Evolutionary conservation across 2,113 vertebrate genomes (phyloP).

Genomic region (Eudyptes chrysolophus): DNA sequence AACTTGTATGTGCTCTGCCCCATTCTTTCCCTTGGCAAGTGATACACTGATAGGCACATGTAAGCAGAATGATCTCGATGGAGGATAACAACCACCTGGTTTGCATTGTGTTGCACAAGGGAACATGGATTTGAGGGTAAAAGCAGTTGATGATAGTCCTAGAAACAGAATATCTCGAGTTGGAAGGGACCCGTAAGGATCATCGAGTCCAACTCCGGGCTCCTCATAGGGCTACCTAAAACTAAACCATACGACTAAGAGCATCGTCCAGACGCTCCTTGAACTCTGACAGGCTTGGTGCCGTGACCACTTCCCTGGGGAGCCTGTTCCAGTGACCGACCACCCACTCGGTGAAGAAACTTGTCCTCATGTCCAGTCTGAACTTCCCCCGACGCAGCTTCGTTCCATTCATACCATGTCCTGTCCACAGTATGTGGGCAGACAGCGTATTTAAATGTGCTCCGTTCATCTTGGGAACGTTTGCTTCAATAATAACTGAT

Average conservation of each 20-base stretch:
- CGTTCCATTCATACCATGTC: neutral
- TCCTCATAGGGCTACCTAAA: neutral
- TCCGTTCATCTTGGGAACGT: neutral
- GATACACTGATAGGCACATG: neutral
- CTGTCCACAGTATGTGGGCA: neutral
- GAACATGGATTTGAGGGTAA: neutral
- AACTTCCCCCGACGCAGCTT: neutral
- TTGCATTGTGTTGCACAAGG: neutral
- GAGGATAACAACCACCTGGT: neutral
- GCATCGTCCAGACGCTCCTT: neutral
- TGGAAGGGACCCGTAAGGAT: neutral
- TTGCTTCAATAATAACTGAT: neutral
- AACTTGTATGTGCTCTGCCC: neutral
- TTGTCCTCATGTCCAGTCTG: neutral
- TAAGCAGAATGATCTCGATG: neutral
- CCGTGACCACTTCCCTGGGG: neutral
- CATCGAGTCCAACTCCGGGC: neutral
- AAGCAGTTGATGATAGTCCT: neutral
- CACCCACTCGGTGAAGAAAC: neutral
- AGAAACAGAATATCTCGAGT: neutral
- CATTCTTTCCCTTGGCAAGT: neutral
- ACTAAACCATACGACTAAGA: neutral
- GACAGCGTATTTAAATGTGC: neutral
- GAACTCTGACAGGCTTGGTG: neutral
- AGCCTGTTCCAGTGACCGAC: neutral